These are phyloP conservation scores for Podabrus alpinus DNA, from an alignment of 2,888 invertebrate species.

Conservation along the genomic window DNA sequence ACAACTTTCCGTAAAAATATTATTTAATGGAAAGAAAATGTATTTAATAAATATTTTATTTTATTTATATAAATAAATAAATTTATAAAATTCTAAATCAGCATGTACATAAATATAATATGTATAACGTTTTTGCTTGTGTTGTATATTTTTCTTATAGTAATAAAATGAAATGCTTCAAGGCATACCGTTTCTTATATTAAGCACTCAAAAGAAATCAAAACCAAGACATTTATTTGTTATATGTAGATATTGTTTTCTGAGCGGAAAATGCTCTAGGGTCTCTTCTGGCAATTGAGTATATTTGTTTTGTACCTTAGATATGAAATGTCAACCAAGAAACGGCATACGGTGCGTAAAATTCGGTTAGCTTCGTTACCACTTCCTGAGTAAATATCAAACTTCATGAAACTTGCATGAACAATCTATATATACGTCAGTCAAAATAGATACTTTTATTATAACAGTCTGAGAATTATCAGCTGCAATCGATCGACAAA, in stretches of 20 bases:
- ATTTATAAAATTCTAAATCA: background rate
- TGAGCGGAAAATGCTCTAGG: slow-evolving; percentile 22
- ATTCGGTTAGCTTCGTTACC: slow-evolving; percentile 29
- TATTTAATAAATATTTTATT: background rate
- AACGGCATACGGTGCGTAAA: slow-evolving; percentile 24
- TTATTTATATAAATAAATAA: background rate
- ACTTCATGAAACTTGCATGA: slow-evolving; percentile 2
- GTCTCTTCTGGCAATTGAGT: slow-evolving; percentile 26
- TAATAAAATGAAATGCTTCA: slow-evolving; percentile 29
- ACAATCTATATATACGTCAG: slow-evolving; percentile 12
- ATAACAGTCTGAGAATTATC: slow-evolving; percentile 22
- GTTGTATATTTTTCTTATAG: slow-evolving; percentile 15
- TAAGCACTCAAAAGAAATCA: slow-evolving; percentile 38
- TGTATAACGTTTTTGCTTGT: background rate
- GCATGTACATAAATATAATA: background rate
- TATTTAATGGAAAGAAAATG: background rate
- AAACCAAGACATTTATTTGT: slow-evolving; percentile 35
- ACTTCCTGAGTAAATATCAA: slow-evolving; percentile 16
- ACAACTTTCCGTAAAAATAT: background rate
- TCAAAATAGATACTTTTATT: slow-evolving; percentile 5
- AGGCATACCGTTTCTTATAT: slow-evolving; percentile 34
- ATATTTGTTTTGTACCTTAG: slow-evolving; percentile 25
- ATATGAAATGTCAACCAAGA: slow-evolving; percentile 30
- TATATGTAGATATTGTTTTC: slow-evolving; percentile 33
- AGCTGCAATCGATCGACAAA: slow-evolving; percentile 21